Evolutionary conservation across 2,888 invertebrate genomes (phyloP), one percentile per base, ranked within the genome.

Genomic region (Fabriciana adippe): DNA sequence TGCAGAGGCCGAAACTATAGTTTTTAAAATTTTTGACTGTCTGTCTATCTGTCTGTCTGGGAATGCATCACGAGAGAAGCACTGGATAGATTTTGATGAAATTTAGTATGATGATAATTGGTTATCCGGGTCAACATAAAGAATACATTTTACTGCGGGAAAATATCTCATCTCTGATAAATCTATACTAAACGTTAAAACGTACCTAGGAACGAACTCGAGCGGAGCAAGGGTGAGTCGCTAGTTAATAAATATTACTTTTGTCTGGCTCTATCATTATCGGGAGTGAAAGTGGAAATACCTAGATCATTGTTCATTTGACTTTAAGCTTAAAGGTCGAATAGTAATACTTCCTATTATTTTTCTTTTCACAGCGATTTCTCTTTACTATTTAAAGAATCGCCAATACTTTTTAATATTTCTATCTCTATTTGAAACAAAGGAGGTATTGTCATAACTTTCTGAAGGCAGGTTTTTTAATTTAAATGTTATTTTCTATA

Each of bases 251-350:
- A 31, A 11, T 11, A 48, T 47, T 48, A 11, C 6, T 4, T 48
- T 31, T 5, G 48, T 31, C 18, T 18, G 35, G 50, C 18, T 8
- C 35, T 11, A 16, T 13, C 4, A 50, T 51, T 51, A 41, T 61
- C 61, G 15, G 18, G 1, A 18, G 13, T 6, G 35, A 41, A 26
- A 50, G 14, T 14, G 50, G 6, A 35, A 14, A 51, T 14, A 51
- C 51, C 51, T 8, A 61, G 15, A 61, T 35, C 61, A 50, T 61
- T 61, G 61, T 61, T 61, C 51, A 16, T 50, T 16, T 15, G 51
- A 61, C 61, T 41, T 61, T 61, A 35, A 61, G 21, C 51, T 21
- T 61, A 50, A 61, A 61, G 61, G 61, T 61, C 51, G 50, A 41
- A 21, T 8, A 51, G 51, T 51, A 51, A 61, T 31, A 51, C 4